Conservation (phyloP, 2,113 vertebrate genomes). For the Microcebus murinus region DNA sequence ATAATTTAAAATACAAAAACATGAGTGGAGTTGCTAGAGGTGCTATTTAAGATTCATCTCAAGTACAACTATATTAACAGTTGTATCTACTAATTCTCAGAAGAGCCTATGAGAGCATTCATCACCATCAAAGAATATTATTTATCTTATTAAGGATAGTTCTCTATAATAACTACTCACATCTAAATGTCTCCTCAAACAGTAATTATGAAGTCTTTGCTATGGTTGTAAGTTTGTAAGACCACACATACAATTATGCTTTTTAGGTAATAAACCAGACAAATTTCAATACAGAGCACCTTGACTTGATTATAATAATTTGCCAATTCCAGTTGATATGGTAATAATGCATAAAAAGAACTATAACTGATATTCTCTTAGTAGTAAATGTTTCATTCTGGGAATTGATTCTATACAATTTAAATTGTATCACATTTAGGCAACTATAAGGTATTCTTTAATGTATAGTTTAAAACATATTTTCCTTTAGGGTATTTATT, state of each 20-base stretch:
- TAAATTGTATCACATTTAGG: conserved; percentile 50
- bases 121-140: not conserved
- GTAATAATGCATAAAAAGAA: not conserved
- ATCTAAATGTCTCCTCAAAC: not conserved
- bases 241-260: not conserved
- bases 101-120: not conserved
- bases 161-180: not conserved
- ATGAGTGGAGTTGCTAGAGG: not conserved
- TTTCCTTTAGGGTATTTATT: not conserved
- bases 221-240: not conserved
- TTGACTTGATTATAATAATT: conserved; percentile 47
- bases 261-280: conserved; percentile 34
- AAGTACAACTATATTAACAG: not conserved
- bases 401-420: not conserved
- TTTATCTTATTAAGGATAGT: not conserved
- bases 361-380: not conserved
- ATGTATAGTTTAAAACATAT: not conserved
- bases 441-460: not conserved
- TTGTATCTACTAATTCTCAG: not conserved
- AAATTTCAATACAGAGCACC: not conserved
- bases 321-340: not conserved
- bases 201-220: not conserved
- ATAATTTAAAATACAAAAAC: not conserved
- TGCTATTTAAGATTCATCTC: not conserved
- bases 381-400: not conserved